Conservation (phyloP, 2,888 invertebrate species). For the Enchytraeus crypticus region DNA sequence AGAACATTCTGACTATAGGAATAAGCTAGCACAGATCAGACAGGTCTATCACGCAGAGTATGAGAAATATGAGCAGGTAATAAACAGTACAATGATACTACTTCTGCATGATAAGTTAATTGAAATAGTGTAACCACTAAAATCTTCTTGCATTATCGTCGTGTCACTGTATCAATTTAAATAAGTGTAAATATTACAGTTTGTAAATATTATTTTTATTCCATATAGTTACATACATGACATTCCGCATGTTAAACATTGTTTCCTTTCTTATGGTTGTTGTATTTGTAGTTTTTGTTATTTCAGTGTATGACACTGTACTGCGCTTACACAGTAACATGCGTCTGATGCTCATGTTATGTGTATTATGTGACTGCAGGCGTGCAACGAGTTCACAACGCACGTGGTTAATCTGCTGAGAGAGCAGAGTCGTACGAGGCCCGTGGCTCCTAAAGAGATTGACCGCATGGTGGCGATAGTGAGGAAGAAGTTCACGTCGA, state of each 20-base stretch:
- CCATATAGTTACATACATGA: too few relatives aligned
- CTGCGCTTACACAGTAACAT: too few relatives aligned
- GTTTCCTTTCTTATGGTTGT: not conserved
- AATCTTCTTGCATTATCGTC: too few relatives aligned
- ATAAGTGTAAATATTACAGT: not conserved
- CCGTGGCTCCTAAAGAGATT: constrained; percentile 95
- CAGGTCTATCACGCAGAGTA: constrained; percentile 98
- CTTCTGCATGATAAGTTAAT: too few relatives aligned
- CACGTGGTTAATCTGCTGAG: constrained; percentile 95
- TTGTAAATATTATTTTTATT: not conserved
- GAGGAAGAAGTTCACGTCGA: constrained; percentile 50
- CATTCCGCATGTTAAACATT: not conserved
- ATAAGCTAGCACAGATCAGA: constrained; percentile 93
- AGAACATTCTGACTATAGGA: constrained; percentile 98
- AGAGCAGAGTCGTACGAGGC: constrained; percentile 91
- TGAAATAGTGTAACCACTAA: too few relatives aligned
- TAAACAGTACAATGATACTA: too few relatives aligned
- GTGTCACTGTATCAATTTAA: not conserved
- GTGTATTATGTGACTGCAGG: constrained; percentile 51
- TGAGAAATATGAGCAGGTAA: constrained; percentile 89
- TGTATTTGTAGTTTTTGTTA: too few relatives aligned
- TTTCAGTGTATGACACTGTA: not conserved
- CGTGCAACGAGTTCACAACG: constrained; percentile 98
- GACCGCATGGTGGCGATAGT: constrained; percentile 57
- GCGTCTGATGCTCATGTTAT: too few relatives aligned